Percentiles rank a stretch among this genome's conserved stretches.
These are phyloP conservation scores for Lepas anatifera DNA, from an alignment of 2,888 invertebrate species.

Conservation along the genomic window DNA sequence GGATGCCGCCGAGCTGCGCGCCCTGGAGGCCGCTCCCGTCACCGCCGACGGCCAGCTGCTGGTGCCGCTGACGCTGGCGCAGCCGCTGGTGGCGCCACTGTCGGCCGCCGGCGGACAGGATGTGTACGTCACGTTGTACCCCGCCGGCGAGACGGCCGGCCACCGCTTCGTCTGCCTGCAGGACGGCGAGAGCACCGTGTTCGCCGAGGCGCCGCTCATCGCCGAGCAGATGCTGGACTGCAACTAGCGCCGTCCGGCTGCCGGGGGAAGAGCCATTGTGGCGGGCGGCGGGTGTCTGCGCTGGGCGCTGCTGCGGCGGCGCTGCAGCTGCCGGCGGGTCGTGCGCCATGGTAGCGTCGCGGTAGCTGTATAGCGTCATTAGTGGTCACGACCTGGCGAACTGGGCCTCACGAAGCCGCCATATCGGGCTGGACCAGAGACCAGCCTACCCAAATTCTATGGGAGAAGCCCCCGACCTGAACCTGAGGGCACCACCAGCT, in stretches of 20 bases:
- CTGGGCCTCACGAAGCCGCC: too few species aligned
- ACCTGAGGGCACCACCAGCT: too few species aligned
- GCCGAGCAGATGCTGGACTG: background rate
- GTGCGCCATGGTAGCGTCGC: too few species aligned
- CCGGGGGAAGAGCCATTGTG: too few species aligned
- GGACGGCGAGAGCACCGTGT: conserved; percentile 9
- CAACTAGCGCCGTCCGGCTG: background rate
- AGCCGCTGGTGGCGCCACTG: background rate
- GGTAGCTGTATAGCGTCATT: too few species aligned
- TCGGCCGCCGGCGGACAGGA: background rate
- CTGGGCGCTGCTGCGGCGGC: too few species aligned
- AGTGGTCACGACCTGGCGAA: too few species aligned
- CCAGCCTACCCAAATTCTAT: too few species aligned
- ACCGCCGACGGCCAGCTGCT: background rate
- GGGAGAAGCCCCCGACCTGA: too few species aligned
- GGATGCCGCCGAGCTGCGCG: conserved; percentile 6
- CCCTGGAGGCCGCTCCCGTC: background rate
- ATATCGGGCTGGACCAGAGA: too few species aligned
- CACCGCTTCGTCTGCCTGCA: conserved; percentile 8
- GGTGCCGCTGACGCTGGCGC: conserved; percentile 6
- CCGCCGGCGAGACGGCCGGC: background rate
- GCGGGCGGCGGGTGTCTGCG: too few species aligned
- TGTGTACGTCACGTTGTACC: conserved; percentile 8
- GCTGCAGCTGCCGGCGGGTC: too few species aligned
- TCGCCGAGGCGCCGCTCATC: conserved; percentile 7